Percentiles rank a stretch among this genome's conserved stretches.
Evolutionary conservation across 2,113 vertebrate species (phyloP).

Genomic region (Suricata suricatta): DNA sequence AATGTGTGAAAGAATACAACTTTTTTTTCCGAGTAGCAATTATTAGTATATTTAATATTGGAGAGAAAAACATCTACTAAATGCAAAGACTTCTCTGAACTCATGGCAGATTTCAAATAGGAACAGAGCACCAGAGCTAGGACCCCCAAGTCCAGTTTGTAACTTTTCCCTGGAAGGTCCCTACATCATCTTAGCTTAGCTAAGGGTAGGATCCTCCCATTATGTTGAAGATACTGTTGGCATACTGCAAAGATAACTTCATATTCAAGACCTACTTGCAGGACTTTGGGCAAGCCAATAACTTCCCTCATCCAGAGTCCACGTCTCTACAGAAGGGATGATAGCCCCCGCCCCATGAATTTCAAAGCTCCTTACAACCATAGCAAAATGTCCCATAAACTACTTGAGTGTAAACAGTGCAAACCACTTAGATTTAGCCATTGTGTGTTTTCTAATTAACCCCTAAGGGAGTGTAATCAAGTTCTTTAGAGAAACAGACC

Average conservation of each 20-base stretch:
- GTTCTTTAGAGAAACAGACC: not conserved
- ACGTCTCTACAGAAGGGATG: not conserved
- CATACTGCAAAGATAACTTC: not conserved
- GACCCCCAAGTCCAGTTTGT: not conserved
- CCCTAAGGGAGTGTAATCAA: not conserved
- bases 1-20: not conserved
- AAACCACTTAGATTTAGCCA: not conserved
- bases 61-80: not conserved
- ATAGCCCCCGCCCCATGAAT: not conserved
- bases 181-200: not conserved
- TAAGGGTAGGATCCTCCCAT: not conserved
- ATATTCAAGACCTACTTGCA: not conserved
- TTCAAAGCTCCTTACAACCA: not conserved
- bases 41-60: not conserved
- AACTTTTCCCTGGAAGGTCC: not conserved
- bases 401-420: not conserved
- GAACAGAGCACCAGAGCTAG: not conserved
- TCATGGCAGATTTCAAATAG: not conserved
- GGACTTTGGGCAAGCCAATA: not conserved
- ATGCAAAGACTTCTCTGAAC: slow-evolving; percentile 7
- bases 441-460: not conserved
- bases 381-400: not conserved
- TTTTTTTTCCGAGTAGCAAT: not conserved
- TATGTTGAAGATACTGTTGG: not conserved
- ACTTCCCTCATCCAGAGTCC: not conserved